Base-by-base conservation (phyloP, 1,140 invertebrate species). In the Heliconius himera region DNA sequence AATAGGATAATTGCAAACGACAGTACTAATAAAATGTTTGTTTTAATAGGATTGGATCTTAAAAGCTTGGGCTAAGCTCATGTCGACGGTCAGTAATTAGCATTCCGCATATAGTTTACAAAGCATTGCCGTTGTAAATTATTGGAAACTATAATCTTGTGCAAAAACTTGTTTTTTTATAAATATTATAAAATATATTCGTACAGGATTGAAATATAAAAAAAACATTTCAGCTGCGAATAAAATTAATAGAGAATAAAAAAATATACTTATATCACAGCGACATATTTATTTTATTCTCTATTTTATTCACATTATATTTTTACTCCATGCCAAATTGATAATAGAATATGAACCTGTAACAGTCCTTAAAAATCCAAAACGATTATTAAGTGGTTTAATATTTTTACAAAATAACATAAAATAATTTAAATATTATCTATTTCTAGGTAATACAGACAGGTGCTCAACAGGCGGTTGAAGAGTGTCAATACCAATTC, bases 401-500 rank as follows among this genome's bases (percentile, higher is more conserved):
- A 22, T 73, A 73, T 73, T 70, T 70, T 5, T 36, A 36, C 9
- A 26, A 33, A 70, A 33, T 2, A 13, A 4, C 26, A 70, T 70
- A 33, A 33, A 71, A 71, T 20, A 9, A 71, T 29, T n/a, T 71
- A 36, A 72, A 72, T 72, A 8, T 41, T 38, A 33, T 71, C 13
- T 16, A 51, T 41, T 93, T 93, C 29, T 88, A 95, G 94, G 94
- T 94, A 51, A 82, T 95, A 8, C 90, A 97, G 73, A 95, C 95
- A 16, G 97, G 97, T 71, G 98, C 98, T 16, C 96, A 96, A 90
- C 95, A 98, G 84, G 98, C 97, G 0, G 97, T 99, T 81, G 98
- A 97, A 87, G 98, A 99, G 94, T 99, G 98, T 91, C 98, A 98
- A 91, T 96, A 97, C 88, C 98, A 99, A 92, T 99, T 99, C 90